Evolutionary conservation across 2,797 vertebrate genomes (phyloP), one percentile per base, ranked within the genome.

Genomic region (Clamator glandarius): DNA sequence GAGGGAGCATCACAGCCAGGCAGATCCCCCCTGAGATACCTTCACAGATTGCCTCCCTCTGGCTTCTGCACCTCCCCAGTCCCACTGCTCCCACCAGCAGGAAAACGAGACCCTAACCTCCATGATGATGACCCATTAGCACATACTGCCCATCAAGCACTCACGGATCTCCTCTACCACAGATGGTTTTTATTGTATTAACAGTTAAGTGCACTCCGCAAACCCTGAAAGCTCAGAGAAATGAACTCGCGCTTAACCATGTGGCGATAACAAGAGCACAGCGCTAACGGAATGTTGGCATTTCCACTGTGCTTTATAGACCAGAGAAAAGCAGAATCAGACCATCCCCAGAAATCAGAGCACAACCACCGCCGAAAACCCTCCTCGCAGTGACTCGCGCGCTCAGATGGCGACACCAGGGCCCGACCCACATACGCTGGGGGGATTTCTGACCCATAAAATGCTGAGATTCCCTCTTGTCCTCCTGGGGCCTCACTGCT

Each of bases 361-460:
- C 52, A 52, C 66, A 90, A 73, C 5, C 26, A n/a, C n/a, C 39
- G 21, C 77, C 12, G 35, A 75, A 51, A 89, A 20, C 14, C 62
- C 54, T 83, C 25, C 55, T 69, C 0, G 0, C 31, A 42, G 61
- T 2, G 7, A 59, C 48, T 73, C 31, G 4, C 8, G 10, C 18
- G 5, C 51, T 64, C 58, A 54, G 54, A 41, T 1, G 8, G 59
- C 0, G 1, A 86, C 0, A 7, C 59, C 81, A 73, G 39, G 58
- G 74, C 55, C 35, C 48, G 58, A 48, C 44, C 35, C 48, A 29
- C 1, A 2, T 11, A 36, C 0, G 1, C 33, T 0, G 0, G 18
- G 61, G 50, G n/a, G 44, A 70, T 55, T 63, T 84, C 42, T 59
- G 55, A 82, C 80, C 86, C 59, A 41, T 36, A 52, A 46, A 89